Conservation (phyloP, 2,888 invertebrate genomes). For the Tiliacea citrago region DNA sequence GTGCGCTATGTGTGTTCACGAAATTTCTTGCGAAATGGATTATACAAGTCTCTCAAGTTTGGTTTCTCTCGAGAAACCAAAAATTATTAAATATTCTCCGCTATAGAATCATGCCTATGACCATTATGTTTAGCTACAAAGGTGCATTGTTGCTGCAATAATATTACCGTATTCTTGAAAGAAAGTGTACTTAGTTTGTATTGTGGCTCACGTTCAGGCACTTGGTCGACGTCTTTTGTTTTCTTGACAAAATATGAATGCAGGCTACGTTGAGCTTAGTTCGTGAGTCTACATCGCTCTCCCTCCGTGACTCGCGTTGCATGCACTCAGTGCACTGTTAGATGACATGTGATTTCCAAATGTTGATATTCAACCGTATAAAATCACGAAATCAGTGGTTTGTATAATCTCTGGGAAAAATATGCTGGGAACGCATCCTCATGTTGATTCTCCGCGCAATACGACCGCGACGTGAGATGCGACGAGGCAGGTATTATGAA, state of each 20-base stretch:
- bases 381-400: slow-evolving; percentile 57
- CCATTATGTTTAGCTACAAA: slow-evolving; percentile 24
- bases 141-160: slow-evolving; percentile 40
- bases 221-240: slow-evolving; percentile 54
- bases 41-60: slow-evolving; percentile 60
- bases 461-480: slow-evolving; percentile 16
- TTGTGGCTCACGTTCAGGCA: slow-evolving; percentile 51
- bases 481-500: background rate
- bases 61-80: slow-evolving; percentile 17
- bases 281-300: slow-evolving; percentile 60
- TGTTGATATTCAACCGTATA: slow-evolving; percentile 52
- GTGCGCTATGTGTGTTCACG: slow-evolving; percentile 62
- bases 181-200: slow-evolving; percentile 50
- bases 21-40: slow-evolving; percentile 71
- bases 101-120: background rate
- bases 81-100: slow-evolving; percentile 16
- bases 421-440: slow-evolving; percentile 40
- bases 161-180: slow-evolving; percentile 54
- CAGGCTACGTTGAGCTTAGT: slow-evolving; percentile 37
- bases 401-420: slow-evolving; percentile 58
- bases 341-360: slow-evolving; percentile 58
- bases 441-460: slow-evolving; percentile 34
- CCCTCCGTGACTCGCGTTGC: slow-evolving; percentile 65
- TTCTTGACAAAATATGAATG: slow-evolving; percentile 46
- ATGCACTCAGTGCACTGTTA: slow-evolving; percentile 60